Evolutionary conservation across 2,113 vertebrate species (phyloP), one percentile per base, ranked within the genome.

Genomic region (Forbesichthys papilliferus): DNA sequence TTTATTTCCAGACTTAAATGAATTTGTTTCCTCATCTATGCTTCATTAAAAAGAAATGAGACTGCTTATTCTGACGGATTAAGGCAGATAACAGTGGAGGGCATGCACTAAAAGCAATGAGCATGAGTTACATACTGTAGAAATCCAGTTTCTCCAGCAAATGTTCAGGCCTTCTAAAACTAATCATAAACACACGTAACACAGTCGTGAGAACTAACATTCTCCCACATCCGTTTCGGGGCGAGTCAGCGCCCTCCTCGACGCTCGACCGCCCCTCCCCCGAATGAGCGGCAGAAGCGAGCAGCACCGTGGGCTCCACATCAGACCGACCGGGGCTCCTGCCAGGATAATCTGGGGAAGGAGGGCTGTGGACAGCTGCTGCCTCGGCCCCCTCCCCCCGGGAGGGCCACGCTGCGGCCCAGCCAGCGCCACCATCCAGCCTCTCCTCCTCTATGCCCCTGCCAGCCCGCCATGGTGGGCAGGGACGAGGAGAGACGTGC

Each of bases 311-410:
- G 84, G 80, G 79, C 85, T 75, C 61, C 73, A 80, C 79, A 85
- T 87, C 84, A 84, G 75, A 86, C 72, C 70, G 36, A 8, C 12
- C 51, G 59, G 47, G 63, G 73, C 78, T 36, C 51, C 63, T 87
- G 84, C 88, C 87, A 86, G 83, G 68, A 65, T 60, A 48, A 78
- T 84, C 72, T 84, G 78, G 80, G 79, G 71, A 74, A 63, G 78
- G 64, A 49, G 74, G 77, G 75, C 70, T 61, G 75, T 73, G 64
- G 73, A 88, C 91, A 92, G 88, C 86, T 92, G 91, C 79, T 81
- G 79, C 81, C 68, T 61, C 52, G 66, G 65, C 74, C 83, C 65
- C 27, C 27, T 3, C 27, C 27, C 27, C 27, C 1, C 2, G 20
- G 16, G 68, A 80, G 79, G 69, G 56, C 64, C 64, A 63, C 51